These are phyloP conservation scores for Tragelaphus buxtoni DNA, from an alignment of 2,113 vertebrate genomes.

Conservation along the genomic window DNA sequence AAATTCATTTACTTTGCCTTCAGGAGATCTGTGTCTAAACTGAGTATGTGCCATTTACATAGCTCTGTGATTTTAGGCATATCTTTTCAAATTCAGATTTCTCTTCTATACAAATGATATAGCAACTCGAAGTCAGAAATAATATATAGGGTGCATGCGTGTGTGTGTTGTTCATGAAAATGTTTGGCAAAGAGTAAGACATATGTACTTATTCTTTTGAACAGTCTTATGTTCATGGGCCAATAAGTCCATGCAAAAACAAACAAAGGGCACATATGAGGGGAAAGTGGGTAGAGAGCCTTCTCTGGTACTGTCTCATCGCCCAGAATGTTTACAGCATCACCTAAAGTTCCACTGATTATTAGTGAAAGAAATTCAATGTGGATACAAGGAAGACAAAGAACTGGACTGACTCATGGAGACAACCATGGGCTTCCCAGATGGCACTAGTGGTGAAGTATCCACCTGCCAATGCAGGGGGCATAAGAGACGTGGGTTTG, in stretches of 20 bases:
- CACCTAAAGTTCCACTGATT: neutral
- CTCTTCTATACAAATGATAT: neutral
- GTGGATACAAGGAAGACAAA: neutral
- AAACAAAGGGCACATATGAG: neutral
- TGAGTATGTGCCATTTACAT: neutral
- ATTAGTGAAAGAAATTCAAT: neutral
- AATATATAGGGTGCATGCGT: neutral
- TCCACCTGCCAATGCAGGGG: neutral
- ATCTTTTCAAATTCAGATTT: neutral
- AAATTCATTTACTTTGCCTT: neutral
- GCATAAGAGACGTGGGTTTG: neutral
- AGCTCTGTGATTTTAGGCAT: neutral
- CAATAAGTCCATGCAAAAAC: neutral
- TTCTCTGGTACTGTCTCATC: neutral
- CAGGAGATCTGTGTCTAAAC: neutral
- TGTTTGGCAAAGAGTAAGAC: neutral
- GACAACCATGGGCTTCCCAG: neutral
- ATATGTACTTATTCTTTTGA: neutral
- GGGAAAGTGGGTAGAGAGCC: neutral
- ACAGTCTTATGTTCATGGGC: neutral
- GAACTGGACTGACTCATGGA: neutral
- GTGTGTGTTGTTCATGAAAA: neutral
- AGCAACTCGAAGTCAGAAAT: conserved; percentile 1
- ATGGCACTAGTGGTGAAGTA: neutral
- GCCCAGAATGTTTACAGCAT: neutral